Evolutionary conservation across 2,797 vertebrate species (phyloP).

Genomic region (Valencia hispanica): DNA sequence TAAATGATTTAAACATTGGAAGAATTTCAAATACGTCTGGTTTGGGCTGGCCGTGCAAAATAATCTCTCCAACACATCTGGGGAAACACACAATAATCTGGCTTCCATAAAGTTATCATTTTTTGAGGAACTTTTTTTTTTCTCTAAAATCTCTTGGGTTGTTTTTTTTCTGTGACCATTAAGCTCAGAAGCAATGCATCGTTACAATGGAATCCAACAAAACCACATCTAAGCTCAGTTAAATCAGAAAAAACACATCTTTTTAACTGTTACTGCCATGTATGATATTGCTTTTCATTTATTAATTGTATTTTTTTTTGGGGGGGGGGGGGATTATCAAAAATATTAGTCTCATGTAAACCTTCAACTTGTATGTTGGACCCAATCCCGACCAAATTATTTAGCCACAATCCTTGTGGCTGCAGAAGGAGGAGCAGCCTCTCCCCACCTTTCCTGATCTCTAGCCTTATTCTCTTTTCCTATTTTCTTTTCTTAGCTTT

Average conservation of each 20-base stretch:
- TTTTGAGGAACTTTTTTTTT: slow-evolving; percentile 28
- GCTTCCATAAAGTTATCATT: not conserved
- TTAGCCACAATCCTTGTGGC: no score
- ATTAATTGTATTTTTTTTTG: not conserved
- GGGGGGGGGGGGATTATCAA: no score
- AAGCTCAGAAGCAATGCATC: slow-evolving; percentile 29
- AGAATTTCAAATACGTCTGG: not conserved
- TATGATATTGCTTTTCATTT: not conserved
- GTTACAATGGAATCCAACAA: slow-evolving; percentile 41
- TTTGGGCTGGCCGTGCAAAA: not conserved
- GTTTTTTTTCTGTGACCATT: slow-evolving; percentile 42
- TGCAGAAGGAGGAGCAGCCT: no score
- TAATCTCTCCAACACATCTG: not conserved
- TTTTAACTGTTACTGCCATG: not conserved
- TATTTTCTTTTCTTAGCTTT: no score
- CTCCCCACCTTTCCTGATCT: no score
- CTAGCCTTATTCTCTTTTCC: no score
- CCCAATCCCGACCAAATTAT: no score
- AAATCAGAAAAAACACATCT: slow-evolving; percentile 3
- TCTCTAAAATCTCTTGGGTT: slow-evolving; percentile 30
- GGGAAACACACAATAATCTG: not conserved
- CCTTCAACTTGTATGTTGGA: no score
- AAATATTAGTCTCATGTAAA: no score
- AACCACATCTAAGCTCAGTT: slow-evolving; percentile 38
- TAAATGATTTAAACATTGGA: not conserved